These are phyloP conservation scores for Microcaecilia unicolor DNA, from an alignment of 2,797 vertebrate genomes.

Conservation along the genomic window DNA sequence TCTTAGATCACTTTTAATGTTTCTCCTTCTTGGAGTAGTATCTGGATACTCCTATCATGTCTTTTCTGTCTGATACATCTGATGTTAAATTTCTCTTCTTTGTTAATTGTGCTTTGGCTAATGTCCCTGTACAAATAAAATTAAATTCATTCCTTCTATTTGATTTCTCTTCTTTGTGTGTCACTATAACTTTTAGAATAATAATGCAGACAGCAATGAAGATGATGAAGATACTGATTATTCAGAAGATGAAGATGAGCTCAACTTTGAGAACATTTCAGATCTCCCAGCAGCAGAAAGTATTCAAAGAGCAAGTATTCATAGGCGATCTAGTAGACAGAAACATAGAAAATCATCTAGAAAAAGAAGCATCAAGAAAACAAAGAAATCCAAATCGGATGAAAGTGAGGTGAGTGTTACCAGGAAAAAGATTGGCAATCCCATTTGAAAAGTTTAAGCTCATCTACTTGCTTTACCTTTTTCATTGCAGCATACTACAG, in stretches of 20 bases:
- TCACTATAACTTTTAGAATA: not conserved
- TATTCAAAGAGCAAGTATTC: slow-evolving; percentile 2
- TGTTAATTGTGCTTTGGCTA: not conserved
- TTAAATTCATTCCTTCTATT: not conserved
- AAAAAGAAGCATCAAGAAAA: slow-evolving; percentile 9
- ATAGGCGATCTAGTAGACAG: slow-evolving; percentile 7
- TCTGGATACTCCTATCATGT: not conserved
- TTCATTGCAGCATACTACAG: no score
- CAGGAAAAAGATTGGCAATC: no score
- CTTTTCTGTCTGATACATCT: not conserved
- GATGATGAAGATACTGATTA: not conserved
- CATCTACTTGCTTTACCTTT: no score
- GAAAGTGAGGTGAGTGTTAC: slow-evolving; percentile 23
- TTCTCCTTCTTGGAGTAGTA: not conserved
- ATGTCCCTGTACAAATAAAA: no score
- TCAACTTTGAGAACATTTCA: not conserved
- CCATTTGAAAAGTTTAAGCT: no score
- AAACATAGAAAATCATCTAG: slow-evolving; percentile 5
- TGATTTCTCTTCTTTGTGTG: not conserved
- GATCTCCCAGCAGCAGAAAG: not conserved
- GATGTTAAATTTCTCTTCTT: not conserved
- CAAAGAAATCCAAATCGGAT: slow-evolving; percentile 1
- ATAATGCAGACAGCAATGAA: not conserved
- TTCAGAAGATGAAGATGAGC: slow-evolving; percentile 18
- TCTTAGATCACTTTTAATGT: not conserved